These are phyloP conservation scores for Eurystomus gularis DNA, from an alignment of 2,113 vertebrate species.

Conservation along the genomic window DNA sequence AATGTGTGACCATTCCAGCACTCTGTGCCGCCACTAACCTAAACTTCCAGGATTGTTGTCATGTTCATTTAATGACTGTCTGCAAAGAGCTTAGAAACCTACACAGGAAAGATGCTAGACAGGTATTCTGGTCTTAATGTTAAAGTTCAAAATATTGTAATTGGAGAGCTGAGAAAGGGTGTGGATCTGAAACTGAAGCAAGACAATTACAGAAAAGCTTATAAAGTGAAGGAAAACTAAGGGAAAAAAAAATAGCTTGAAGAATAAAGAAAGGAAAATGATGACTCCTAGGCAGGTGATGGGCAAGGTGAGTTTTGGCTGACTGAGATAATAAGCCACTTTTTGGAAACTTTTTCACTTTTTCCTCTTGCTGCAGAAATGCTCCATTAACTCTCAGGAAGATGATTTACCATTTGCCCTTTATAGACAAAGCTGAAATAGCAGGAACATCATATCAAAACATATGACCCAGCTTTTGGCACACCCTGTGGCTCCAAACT, in stretches of 20 bases:
- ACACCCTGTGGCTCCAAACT: slow-evolving; percentile 30
- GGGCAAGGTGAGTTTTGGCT: neutral
- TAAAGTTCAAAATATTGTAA: slow-evolving; percentile 42
- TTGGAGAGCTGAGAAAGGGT: neutral
- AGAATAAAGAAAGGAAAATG: neutral
- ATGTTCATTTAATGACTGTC: slow-evolving; percentile 38
- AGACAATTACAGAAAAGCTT: neutral
- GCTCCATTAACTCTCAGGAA: slow-evolving; percentile 56
- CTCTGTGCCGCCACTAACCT: neutral
- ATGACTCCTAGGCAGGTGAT: neutral
- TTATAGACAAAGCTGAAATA: slow-evolving; percentile 55
- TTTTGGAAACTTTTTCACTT: slow-evolving; percentile 30
- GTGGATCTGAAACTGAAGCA: neutral
- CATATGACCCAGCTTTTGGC: slow-evolving; percentile 42
- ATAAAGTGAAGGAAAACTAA: neutral
- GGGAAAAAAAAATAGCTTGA: neutral
- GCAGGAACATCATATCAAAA: slow-evolving; percentile 37
- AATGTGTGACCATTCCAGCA: neutral
- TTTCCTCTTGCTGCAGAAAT: slow-evolving; percentile 33
- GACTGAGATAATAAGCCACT: slow-evolving; percentile 15
- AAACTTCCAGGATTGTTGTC: slow-evolving; percentile 6
- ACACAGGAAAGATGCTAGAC: neutral
- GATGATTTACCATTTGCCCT: slow-evolving; percentile 59
- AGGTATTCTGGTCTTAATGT: neutral
- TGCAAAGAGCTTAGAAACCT: neutral